These are phyloP conservation scores for Menidia menidia DNA, from an alignment of 2,797 vertebrate species.

Conservation along the genomic window DNA sequence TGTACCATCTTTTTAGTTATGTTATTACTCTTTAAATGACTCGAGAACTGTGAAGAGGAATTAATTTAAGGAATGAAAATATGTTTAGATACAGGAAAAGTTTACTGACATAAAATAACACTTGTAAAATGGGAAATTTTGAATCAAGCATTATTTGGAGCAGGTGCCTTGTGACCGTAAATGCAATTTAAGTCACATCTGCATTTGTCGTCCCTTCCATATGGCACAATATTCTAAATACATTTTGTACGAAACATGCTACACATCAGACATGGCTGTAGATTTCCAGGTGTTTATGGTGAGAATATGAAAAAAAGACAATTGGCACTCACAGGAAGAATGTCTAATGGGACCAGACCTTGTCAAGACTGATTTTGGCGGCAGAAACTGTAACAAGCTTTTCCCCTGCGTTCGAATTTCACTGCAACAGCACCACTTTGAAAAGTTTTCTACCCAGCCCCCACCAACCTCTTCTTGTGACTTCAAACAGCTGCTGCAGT, in stretches of 20 bases:
- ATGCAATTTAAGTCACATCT: too few species aligned
- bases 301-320: conserved; percentile 21
- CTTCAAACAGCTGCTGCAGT: conserved; percentile 79
- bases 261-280: conserved; percentile 18
- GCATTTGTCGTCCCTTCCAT: too few species aligned
- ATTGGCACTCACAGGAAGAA: conserved; percentile 20
- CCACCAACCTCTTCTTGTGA: conserved; percentile 23
- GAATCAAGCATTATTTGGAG: too few species aligned
- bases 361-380: conserved; percentile 45
- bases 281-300: not conserved
- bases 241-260: not conserved
- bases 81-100: not conserved
- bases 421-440: conserved; percentile 63
- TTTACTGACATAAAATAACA: too few species aligned
- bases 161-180: too few species aligned
- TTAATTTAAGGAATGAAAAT: not conserved
- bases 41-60: too few species aligned
- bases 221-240: not conserved
- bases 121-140: too few species aligned
- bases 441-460: conserved; percentile 73
- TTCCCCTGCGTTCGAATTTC: conserved; percentile 63
- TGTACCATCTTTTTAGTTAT: too few species aligned
- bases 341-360: conserved; percentile 46
- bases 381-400: conserved; percentile 52
- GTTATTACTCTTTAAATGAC: too few species aligned